Evolutionary conservation across 2,888 invertebrate genomes (phyloP).

Genomic region (Xanthostigma xanthostigma): DNA sequence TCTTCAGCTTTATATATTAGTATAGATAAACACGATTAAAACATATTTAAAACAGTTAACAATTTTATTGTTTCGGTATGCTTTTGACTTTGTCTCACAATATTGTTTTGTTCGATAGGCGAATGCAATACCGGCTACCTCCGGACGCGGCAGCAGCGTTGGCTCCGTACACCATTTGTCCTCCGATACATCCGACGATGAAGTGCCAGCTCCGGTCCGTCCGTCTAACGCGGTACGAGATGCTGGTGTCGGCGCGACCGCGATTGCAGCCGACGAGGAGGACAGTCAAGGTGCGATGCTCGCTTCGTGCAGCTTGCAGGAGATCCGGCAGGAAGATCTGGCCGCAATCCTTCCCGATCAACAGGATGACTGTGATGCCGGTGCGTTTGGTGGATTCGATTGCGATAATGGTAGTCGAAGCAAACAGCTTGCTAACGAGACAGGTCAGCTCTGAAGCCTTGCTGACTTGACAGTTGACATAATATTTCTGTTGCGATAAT

Average conservation of each 20-base stretch:
- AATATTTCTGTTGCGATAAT: conserved; percentile 2
- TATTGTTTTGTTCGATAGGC: no score
- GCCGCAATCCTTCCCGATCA: conserved; percentile 65
- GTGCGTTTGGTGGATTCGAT: conserved; percentile 28
- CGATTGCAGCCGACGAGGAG: conserved; percentile 20
- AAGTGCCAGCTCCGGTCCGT: conserved; percentile 8
- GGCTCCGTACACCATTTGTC: not conserved
- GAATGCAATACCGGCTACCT: no score
- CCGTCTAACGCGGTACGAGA: conserved; percentile 21
- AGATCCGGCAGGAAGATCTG: conserved; percentile 65
- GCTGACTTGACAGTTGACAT: conserved; percentile 18
- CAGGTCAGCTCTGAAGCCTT: conserved; percentile 36
- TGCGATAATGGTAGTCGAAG: conserved; percentile 22
- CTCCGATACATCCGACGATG: conserved; percentile 28
- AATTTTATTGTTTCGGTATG: no score
- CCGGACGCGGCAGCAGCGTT: conserved; percentile 25
- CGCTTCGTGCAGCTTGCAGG: conserved; percentile 42
- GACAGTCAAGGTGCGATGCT: conserved; percentile 40
- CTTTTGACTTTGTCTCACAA: no score
- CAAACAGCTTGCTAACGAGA: conserved; percentile 29
- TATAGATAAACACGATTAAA: no score
- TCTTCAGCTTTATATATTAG: no score
- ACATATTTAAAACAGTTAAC: no score
- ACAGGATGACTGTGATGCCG: conserved; percentile 33
- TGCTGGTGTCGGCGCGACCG: conserved; percentile 12